Percentiles rank a stretch among this genome's conserved stretches.
Conservation (phyloP, 30 jellyfish, hydroid and myxozoan species). For the Chironex yamaguchii region DNA sequence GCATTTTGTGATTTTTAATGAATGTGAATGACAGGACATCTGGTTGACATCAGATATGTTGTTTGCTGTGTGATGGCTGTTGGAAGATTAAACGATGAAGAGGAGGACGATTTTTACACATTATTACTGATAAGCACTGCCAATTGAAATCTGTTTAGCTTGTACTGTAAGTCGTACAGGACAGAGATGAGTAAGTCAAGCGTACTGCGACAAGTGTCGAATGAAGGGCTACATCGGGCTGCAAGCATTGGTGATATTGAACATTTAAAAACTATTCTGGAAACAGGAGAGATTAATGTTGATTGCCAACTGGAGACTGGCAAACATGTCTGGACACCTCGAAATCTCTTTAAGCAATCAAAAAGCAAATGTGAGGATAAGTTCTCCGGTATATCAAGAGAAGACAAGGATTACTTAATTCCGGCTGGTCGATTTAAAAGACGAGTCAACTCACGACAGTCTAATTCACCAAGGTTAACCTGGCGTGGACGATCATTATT, state of each 20-base stretch:
- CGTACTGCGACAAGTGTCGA: not conserved
- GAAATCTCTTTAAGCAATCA: not conserved
- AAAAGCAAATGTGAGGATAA: not conserved
- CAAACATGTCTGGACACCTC: not conserved
- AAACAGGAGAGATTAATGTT: not conserved
- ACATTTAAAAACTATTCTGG: not conserved
- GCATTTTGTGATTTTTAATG: too few species aligned
- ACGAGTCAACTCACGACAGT: not conserved
- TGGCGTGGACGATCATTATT: not conserved
- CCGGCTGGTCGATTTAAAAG: not conserved
- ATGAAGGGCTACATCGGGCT: slow-evolving; percentile 23
- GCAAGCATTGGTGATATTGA: slow-evolving; percentile 5
- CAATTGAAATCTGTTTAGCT: too few species aligned
- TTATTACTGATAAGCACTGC: too few species aligned
- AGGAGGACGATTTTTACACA: too few species aligned
- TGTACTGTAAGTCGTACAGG: too few species aligned
- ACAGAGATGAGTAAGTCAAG: not conserved
- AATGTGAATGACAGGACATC: too few species aligned
- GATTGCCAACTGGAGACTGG: not conserved
- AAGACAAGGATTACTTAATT: not conserved
- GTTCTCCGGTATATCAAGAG: not conserved
- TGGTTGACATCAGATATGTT: too few species aligned
- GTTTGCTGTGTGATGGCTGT: too few species aligned
- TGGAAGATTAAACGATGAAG: too few species aligned
- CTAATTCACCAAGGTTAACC: not conserved